phyloP scores from a whole-genome alignment of 2,888 invertebrate species.

The Cataglyphis altisquamis region DNA sequence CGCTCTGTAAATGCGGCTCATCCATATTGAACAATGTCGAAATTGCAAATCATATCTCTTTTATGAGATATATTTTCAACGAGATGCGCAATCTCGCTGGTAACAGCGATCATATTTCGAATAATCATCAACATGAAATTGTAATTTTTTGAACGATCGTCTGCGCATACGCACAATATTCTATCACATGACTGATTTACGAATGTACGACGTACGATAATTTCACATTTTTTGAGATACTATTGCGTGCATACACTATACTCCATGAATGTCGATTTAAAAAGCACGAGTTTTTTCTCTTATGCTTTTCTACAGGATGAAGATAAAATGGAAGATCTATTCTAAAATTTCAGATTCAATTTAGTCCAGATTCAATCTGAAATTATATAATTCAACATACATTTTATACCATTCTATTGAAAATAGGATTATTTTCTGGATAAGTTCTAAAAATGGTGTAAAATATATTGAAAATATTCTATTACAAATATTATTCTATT shows the following conservation, averaged over 20 bases:
- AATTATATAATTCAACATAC: conserved; percentile 9
- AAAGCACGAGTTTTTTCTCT: background rate
- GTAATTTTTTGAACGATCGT: background rate
- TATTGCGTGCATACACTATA: background rate
- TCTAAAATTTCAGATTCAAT: background rate
- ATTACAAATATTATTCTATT: background rate
- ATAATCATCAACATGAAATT: background rate
- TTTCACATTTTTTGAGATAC: background rate
- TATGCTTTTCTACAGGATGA: background rate
- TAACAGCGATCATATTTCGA: background rate
- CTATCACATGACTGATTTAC: background rate
- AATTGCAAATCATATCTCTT: background rate
- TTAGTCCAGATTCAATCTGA: background rate
- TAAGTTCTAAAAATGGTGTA: background rate
- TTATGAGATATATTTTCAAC: background rate
- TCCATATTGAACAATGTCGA: too few species aligned
- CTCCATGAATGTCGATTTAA: background rate
- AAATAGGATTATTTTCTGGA: background rate
- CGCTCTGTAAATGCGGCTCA: background rate
- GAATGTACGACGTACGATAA: background rate
- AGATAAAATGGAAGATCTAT: background rate
- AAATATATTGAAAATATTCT: background rate
- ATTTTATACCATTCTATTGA: background rate
- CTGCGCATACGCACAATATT: conserved; percentile 21
- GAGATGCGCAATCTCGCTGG: background rate